Conservation (phyloP, 2,888 invertebrate genomes). For the Agapetus fuscipes region DNA sequence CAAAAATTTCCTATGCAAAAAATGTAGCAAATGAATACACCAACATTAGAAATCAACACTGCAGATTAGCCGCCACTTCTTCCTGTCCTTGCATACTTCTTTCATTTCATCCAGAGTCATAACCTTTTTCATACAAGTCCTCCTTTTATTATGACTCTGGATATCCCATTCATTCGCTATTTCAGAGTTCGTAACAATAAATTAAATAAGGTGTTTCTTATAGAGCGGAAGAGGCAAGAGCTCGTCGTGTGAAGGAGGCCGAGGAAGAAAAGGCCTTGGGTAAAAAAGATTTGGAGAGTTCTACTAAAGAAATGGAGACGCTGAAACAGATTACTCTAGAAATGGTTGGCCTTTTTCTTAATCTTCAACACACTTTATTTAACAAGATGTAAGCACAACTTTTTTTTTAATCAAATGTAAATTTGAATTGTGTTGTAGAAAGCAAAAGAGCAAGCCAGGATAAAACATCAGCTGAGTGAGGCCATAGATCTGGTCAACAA, state of each 20-base stretch:
- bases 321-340: conserved; percentile 29
- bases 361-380: conserved; percentile 9
- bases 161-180: too few relatives aligned
- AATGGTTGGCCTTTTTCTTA: conserved; percentile 25
- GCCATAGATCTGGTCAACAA: conserved; percentile 29
- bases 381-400: not conserved
- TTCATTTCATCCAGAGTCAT: too few relatives aligned
- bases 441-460: conserved; percentile 24
- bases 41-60: too few relatives aligned
- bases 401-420: conserved; percentile 1
- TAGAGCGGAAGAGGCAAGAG: conserved; percentile 21
- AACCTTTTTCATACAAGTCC: too few relatives aligned
- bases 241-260: conserved; percentile 20
- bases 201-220: too few relatives aligned
- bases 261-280: conserved; percentile 28
- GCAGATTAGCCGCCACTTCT: too few relatives aligned
- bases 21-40: too few relatives aligned
- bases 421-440: conserved; percentile 21
- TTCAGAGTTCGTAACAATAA: too few relatives aligned
- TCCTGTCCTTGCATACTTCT: too few relatives aligned
- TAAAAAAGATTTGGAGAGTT: conserved; percentile 26
- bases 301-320: conserved; percentile 30
- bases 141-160: too few relatives aligned
- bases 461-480: conserved; percentile 26
- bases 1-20: too few relatives aligned